Base-by-base conservation (phyloP, 2,113 vertebrate species). In the Dipodomys spectabilis region DNA sequence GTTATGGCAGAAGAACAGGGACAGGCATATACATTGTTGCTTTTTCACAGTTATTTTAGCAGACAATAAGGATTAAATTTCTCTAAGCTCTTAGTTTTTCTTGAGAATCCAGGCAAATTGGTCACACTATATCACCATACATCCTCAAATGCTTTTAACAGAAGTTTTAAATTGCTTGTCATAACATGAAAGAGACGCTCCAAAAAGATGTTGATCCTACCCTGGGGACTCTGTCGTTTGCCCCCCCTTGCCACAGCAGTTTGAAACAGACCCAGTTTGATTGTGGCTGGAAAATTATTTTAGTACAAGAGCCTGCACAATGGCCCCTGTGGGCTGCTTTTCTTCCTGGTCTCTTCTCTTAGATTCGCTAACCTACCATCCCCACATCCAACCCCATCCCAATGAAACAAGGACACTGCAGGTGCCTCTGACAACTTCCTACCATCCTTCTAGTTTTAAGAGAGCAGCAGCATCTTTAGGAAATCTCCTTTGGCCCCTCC, bases 341-440 rank as follows among this genome's bases (percentile, higher is more conserved):
- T 60, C 22, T 6, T 80, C 44, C 78, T 18, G 23, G n/a, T 6
- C 20, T 18, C 11, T 35, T 32, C 11, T 80, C 39, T 25, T 35
- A 44, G 1, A 2, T 0, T 27, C 74, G 9, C 4, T 1, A 10
- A 7, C n/a, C 27, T 22, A 1, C 12, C 12, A 5, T 12, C 3
- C 28, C 16, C 22, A 35, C 12, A n/a, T 19, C 30, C 82, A 64
- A 53, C 15, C 65, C 45, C 32, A 0, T 53, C 28, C 45, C 25
- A n/a, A 13, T 1, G 23, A 86, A 30, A 25, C 32, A 45, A 53
- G 49, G 19, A 6, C 27, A 10, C 45, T n/a, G 19, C 13, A 64
- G 32, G 71, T 12, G 18, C 19, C 57, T 23, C 23, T 30, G 44
- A 39, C 74, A 32, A 20, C 62, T 39, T 60, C 60, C 71, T 22